Evolutionary conservation across 2,113 vertebrate species (phyloP).

Genomic region (Colistium nudipinnis): DNA sequence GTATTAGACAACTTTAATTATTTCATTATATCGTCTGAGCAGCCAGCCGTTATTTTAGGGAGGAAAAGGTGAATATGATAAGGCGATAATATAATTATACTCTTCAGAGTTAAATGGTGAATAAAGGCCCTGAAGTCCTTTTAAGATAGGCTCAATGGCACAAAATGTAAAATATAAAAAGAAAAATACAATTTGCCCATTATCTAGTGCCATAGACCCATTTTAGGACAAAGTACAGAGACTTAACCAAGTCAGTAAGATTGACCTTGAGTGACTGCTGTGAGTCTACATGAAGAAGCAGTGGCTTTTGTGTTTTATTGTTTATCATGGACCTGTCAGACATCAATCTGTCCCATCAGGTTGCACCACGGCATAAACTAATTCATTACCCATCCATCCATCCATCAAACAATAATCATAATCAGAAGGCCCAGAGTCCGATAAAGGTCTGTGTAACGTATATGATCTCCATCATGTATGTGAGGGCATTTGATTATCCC

Average conservation of each 20-base stretch:
- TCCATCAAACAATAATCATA: too few relatives aligned
- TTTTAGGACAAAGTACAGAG: not conserved
- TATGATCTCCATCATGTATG: constrained; percentile 42
- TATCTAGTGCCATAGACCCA: not conserved
- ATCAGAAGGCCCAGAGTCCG: too few relatives aligned
- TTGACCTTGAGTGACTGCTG: not conserved
- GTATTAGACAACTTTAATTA: constrained; percentile 1
- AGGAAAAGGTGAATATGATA: too few relatives aligned
- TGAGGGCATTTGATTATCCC: constrained; percentile 44
- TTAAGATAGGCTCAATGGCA: too few relatives aligned
- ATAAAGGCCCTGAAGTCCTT: not conserved
- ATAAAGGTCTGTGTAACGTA: constrained; percentile 6
- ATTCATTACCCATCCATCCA: too few relatives aligned
- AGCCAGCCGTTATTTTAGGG: not conserved
- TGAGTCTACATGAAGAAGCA: not conserved
- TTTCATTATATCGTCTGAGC: not conserved
- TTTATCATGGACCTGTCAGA: not conserved
- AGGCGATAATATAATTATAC: not conserved
- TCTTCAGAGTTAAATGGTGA: not conserved
- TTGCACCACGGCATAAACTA: too few relatives aligned
- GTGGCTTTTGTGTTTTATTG: not conserved
- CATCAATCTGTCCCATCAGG: too few relatives aligned
- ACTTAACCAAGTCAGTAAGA: not conserved
- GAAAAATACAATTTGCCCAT: too few relatives aligned
- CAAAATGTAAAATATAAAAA: too few relatives aligned